These are phyloP conservation scores for Lasiurus borealis DNA, from an alignment of 2,113 vertebrate species.

Conservation along the genomic window DNA sequence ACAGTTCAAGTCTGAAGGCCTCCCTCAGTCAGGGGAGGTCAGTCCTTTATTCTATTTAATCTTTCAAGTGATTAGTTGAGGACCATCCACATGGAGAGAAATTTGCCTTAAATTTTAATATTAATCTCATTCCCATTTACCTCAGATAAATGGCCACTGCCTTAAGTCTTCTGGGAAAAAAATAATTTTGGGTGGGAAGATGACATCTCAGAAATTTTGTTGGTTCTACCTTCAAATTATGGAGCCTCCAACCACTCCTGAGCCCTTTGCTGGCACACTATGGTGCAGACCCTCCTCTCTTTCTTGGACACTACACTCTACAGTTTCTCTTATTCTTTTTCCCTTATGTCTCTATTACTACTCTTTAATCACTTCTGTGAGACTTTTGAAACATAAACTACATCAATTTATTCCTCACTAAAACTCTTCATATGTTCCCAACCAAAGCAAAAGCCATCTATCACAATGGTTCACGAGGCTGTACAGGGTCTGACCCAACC, in stretches of 20 bases:
- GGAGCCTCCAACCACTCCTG: not conserved
- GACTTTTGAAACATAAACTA: not conserved
- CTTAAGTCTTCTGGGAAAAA: conserved; percentile 43
- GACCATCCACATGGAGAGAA: not conserved
- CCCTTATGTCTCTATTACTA: not conserved
- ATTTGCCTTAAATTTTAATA: not conserved
- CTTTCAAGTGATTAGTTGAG: not conserved
- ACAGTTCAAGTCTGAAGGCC: not conserved
- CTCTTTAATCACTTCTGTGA: not conserved
- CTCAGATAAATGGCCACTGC: not conserved
- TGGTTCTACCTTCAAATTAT: not conserved
- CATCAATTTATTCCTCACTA: not conserved
- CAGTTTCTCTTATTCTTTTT: not conserved
- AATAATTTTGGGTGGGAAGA: not conserved
- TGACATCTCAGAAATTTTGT: conserved; percentile 7
- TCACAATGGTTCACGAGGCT: not conserved
- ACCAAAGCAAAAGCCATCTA: not conserved
- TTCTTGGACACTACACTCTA: not conserved
- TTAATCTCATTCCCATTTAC: not conserved
- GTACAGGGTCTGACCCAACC: not conserved
- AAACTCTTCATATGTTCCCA: not conserved
- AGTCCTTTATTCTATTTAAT: not conserved
- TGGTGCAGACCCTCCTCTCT: not conserved
- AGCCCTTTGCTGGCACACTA: not conserved
- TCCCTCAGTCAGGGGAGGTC: not conserved